Base-by-base conservation (phyloP, 2,888 invertebrate species). In the Tridacna gigas region DNA sequence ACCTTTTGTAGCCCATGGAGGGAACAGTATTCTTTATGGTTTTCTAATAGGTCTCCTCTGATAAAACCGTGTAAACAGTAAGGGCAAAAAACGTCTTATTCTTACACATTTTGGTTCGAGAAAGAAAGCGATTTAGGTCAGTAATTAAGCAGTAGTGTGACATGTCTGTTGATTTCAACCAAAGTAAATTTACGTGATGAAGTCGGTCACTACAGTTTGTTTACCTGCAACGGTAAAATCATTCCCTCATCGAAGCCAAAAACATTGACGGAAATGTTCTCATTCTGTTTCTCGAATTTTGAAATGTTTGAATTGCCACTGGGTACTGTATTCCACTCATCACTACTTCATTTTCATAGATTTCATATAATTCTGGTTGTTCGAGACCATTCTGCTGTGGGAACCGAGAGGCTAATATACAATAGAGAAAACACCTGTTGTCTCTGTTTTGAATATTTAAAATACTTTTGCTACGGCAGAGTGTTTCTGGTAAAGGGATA, bases 141-240 rank as follows among this genome's bases (percentile, higher is more conserved):
- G 45, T 84, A 45, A 86, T 88, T 26, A 88, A 76, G 73, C 83
- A 82, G 48, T 84, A 88, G 74, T 86, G 88, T 1, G 82, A 71
- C 9, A 47, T 77, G 45, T 79, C 77, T 45, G 56, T 75, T 20
- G 63, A 66, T 56, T 22, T 82, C 71, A 86, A 74, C 73, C 69
- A 84, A 18, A 88, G 51, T 66, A 86, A 80, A 75, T 86, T 75
- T 0, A 88, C 71, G 47, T 88, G 84, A 69, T 81, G 80, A 13
- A 71, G 51, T 18, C 78, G 67, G 25, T 61, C 22, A n/a, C 22
- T 25, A 12, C 76, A 61, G 37, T 77, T 63, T 11, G 84, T 82
- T n/a, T 26, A 86, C 80, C 51, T 66, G 74, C 25, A 86, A n/a
- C 15, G 84, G 88, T 56, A 80, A 65, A 3, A 86, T 80, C 18